phyloP scores from a whole-genome alignment of 2,888 invertebrate genomes.

The Drosophila siamana region DNA sequence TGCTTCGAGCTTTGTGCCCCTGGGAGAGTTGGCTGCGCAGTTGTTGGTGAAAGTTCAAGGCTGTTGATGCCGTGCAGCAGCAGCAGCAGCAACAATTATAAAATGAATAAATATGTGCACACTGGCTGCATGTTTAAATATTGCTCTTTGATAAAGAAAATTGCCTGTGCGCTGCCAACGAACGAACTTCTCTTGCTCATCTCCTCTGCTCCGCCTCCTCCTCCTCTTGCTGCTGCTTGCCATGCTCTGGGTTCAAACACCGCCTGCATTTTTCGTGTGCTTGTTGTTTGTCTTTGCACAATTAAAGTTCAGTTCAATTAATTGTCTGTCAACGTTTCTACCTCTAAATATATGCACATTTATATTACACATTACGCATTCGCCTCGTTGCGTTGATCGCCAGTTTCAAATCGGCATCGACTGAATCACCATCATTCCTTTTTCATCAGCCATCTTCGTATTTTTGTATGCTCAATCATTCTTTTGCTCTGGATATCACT shows the following conservation, averaged over 20 bases:
- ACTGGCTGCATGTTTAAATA: constrained; percentile 41
- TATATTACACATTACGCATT: background rate
- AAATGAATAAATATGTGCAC: constrained; percentile 18
- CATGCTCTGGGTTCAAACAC: background rate
- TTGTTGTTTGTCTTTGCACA: background rate
- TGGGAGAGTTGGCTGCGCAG: constrained; percentile 37
- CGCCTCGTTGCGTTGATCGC: background rate
- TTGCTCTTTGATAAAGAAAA: constrained; percentile 46
- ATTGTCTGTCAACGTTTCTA: background rate
- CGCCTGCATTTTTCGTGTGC: background rate
- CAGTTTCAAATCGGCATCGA: too few relatives aligned
- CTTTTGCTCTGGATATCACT: background rate
- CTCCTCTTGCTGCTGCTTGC: too few relatives aligned
- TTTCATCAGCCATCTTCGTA: too few relatives aligned
- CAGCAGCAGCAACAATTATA: constrained; percentile 5
- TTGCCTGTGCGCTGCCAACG: constrained; percentile 1
- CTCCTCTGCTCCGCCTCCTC: background rate
- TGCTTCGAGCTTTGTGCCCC: constrained; percentile 41
- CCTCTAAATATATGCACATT: background rate
- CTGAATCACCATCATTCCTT: too few relatives aligned
- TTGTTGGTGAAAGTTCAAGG: constrained; percentile 73
- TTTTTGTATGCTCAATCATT: background rate
- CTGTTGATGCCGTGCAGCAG: constrained; percentile 43
- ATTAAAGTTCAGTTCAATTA: background rate
- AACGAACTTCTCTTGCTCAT: background rate